Evolutionary conservation across 2,888 invertebrate genomes (phyloP).

Genomic region (Dasypolia templi): DNA sequence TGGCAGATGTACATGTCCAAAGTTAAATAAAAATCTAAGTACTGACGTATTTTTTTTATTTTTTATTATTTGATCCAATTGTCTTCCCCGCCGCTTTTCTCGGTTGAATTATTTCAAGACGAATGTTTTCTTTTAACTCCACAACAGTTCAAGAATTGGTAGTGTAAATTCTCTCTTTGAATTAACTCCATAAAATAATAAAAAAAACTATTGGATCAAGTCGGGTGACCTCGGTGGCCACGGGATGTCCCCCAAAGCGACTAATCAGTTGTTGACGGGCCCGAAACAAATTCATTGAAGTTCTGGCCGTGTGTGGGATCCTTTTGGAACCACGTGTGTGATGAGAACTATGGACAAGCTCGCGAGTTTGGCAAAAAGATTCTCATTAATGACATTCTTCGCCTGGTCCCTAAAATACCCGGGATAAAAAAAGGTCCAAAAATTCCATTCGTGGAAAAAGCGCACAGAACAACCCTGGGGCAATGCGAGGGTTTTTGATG

Average conservation of each 20-base stretch:
- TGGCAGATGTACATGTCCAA: too few species aligned
- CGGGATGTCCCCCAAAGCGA: constrained; percentile 5
- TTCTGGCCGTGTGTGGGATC: neutral
- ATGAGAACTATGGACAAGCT: constrained; percentile 3
- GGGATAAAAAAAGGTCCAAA: too few species aligned
- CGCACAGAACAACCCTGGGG: too few species aligned
- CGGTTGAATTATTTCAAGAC: constrained; percentile 47
- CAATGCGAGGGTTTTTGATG: too few species aligned
- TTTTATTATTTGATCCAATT: too few species aligned
- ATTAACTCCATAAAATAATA: neutral
- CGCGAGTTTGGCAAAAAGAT: neutral
- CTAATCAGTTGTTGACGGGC: neutral
- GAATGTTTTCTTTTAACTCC: constrained; percentile 56
- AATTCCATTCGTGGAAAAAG: too few species aligned
- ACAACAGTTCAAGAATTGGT: constrained; percentile 35
- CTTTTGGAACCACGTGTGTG: constrained; percentile 6
- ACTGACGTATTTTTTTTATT: too few species aligned
- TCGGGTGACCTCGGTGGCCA: neutral
- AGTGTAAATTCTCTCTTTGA: neutral
- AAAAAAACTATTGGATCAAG: constrained; percentile 1
- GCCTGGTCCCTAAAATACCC: too few species aligned
- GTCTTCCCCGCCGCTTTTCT: too few species aligned
- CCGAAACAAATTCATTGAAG: neutral
- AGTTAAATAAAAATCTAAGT: too few species aligned
- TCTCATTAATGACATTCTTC: neutral